Base-by-base conservation (phyloP, 2,797 vertebrate species). In the Microchirus variegatus region DNA sequence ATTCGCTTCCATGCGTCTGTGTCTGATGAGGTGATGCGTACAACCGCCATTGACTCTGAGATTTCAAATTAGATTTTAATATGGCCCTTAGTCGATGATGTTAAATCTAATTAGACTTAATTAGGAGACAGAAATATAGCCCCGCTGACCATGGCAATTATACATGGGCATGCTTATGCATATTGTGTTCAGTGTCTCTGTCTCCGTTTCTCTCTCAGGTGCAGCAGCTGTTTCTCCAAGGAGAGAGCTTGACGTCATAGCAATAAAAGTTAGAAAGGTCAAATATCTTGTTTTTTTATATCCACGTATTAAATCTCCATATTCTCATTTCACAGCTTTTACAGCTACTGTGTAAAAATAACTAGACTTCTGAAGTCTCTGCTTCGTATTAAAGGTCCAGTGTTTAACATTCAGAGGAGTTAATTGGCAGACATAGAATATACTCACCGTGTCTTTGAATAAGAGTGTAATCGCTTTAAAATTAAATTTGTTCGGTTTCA, bases 1-100 rank as follows among this genome's bases (percentile, higher is more conserved):
- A 83, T 86, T 79, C 63, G 49, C 51, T 50, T 63, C 56, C 43
- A 44, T 78, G 76, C 67, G 70, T 68, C 75, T 37, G 3, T 50
- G 68, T 59, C 70, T 73, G 80, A 46, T 70, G 70, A 81, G 82
- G 79, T 74, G 75, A 78, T 75, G 68, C 36, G 56, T 73, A 44
- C 68, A 41, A 35, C 73, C 76, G 62, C 76, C 60, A 43, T 71
- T 59, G 84, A 89, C 85, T 87, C 65, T 55, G 57, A 84, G 72
- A 89, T 92, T 84, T 82, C 49, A 77, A 82, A 90, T 90, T 87
- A 86, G 77, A 70, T 61, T 84, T 81, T 82, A 71, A 88, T 86
- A 69, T 46, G 64, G 65, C 84, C 81, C 56, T 75, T 80, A 80
- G 81, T 77, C 70, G 77, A 75, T 52, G 43, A 83, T 81, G 81